These are phyloP conservation scores for Danio rerio DNA, from an alignment of 2,113 vertebrate genomes.

Conservation along the genomic window GRCz12tu NC_133195.1:38606001-38606500, in stretches of 20 bases:
- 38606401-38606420: neutral
- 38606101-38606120: neutral
- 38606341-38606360: neutral
- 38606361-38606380: constrained; percentile 11
- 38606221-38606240: constrained; percentile 3
- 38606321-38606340: neutral
- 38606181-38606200: neutral
- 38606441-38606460: constrained; percentile 6
- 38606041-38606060: neutral
- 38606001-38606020: neutral
- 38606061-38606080: neutral
- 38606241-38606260: neutral
- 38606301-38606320: neutral
- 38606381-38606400: constrained; percentile 19
- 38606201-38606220: neutral
- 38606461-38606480: constrained; percentile 1
- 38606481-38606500: constrained; percentile 11
- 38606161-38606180: neutral
- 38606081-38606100: neutral
- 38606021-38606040: neutral
- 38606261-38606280: constrained; percentile 3
- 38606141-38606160: constrained; percentile 8
- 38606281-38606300: constrained; percentile 17
- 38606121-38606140: neutral
- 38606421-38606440: neutral